Conservation (phyloP, 2,888 invertebrate species). For the Venustoraphidia nigricollis region DNA sequence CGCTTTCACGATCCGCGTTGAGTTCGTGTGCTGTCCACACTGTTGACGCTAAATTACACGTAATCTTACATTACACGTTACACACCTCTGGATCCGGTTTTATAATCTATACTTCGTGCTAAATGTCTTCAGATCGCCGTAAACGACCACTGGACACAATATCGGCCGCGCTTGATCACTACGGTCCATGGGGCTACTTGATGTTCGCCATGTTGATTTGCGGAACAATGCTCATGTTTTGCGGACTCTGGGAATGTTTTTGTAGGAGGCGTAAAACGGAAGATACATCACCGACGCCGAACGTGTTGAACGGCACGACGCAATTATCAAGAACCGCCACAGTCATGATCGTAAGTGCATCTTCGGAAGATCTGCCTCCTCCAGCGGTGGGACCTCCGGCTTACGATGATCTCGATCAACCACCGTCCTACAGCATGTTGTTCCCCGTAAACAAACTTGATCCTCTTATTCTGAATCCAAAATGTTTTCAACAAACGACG, state of each 20-base stretch:
- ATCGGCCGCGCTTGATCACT: slow-evolving; percentile 45
- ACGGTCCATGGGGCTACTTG: slow-evolving; percentile 59
- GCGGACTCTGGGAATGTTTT: slow-evolving; percentile 46
- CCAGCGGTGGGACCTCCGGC: slow-evolving; percentile 32
- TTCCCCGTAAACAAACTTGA: slow-evolving; percentile 32
- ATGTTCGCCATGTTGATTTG: slow-evolving; percentile 56
- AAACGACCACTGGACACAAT: slow-evolving; percentile 18
- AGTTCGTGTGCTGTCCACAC: too few species aligned
- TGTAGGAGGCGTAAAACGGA: slow-evolving; percentile 27
- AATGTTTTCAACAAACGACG: background rate
- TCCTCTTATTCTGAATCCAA: slow-evolving; percentile 1
- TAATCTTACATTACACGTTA: too few species aligned
- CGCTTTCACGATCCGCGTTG: too few species aligned
- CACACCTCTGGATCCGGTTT: too few species aligned
- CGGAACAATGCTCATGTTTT: slow-evolving; percentile 52
- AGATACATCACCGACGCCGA: slow-evolving; percentile 18
- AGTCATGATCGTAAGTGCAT: background rate
- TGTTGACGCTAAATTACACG: too few species aligned
- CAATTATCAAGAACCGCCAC: slow-evolving; percentile 5
- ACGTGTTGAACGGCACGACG: slow-evolving; percentile 18
- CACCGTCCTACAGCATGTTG: slow-evolving; percentile 47
- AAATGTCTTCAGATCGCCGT: too few species aligned
- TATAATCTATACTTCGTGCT: too few species aligned
- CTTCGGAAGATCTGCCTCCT: slow-evolving; percentile 24
- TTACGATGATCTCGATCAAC: slow-evolving; percentile 45